Evolutionary conservation across 2,113 vertebrate genomes (phyloP), one percentile per base, ranked within the genome.

Genomic region (Copsychus sechellarum): DNA sequence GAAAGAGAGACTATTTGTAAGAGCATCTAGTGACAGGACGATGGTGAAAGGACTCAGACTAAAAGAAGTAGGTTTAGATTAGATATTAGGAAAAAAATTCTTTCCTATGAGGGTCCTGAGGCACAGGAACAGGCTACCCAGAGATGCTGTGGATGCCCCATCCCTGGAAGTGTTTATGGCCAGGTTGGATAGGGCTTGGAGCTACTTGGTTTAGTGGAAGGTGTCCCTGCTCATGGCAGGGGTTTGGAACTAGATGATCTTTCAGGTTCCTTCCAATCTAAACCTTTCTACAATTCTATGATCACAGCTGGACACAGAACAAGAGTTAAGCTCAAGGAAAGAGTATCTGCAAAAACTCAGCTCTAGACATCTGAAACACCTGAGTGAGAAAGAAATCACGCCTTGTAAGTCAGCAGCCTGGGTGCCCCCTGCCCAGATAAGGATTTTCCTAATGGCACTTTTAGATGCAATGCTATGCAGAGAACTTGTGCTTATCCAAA

Each of bases 61-160:
- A n/a, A 58, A 66, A 60, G n/a, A 47, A 26, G 13, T 14, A 53
- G 13, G 17, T n/a, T 74, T 89, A 47, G 29, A 19, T 47, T 61
- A 60, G 13, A 34, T 38, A 40, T 7, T 31, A 40, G 23, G 24
- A 12, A n/a, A 70, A 66, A 20, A 29, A 7, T 2, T 29, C 24
- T 61, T 34, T 26, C 47, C n/a, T 54, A 5, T 82, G 40, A 26
- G 25, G 8, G 17, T 26, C 4, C 8, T 12, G 7, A 47, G 29
- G 5, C 9, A 15, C 20, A 18, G 24, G 29, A 60, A 61, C 9
- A 76, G 7, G 9, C n/a, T 40, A 5, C 29, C 38, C 40, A 69
- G 29, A 67, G 29, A 69, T 0, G 0, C 14, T n/a, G 6, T 3
- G 5, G 14, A 15, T 69, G 5, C 4, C 17, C n/a, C 40, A 47